Conservation (phyloP, 2,888 invertebrate genomes). For the Acleris sparsana region DNA sequence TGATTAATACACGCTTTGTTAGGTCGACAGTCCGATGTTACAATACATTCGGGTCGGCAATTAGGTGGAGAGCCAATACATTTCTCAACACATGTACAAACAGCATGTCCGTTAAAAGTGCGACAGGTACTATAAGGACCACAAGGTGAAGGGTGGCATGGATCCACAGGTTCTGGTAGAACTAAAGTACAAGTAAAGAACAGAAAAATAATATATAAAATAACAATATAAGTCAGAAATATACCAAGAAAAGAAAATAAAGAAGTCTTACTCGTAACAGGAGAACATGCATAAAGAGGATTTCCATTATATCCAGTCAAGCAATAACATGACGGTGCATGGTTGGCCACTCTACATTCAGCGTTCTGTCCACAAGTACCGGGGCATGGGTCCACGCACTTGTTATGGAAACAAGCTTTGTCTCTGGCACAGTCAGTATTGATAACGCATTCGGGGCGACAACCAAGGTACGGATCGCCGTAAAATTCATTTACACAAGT, state of each 20-base stretch:
- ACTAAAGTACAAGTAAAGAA: slow-evolving; percentile 63
- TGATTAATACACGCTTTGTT: slow-evolving; percentile 90
- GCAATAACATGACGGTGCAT: slow-evolving; percentile 90
- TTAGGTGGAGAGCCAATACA: slow-evolving; percentile 90
- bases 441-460: slow-evolving; percentile 91
- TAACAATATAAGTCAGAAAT: slow-evolving; percentile 50
- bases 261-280: slow-evolving; percentile 84
- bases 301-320: slow-evolving; percentile 88
- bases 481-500: slow-evolving; percentile 88
- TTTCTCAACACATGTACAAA: slow-evolving; percentile 89
- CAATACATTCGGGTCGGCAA: slow-evolving; percentile 90
- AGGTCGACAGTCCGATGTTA: slow-evolving; percentile 90
- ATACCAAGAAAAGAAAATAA: slow-evolving; percentile 56
- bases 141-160: slow-evolving; percentile 90
- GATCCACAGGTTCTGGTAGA: slow-evolving; percentile 81
- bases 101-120: slow-evolving; percentile 87
- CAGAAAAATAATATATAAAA: slow-evolving; percentile 55
- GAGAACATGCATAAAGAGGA: slow-evolving; percentile 86
- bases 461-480: slow-evolving; percentile 91
- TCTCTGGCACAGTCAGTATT: slow-evolving; percentile 89
- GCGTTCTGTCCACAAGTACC: slow-evolving; percentile 91
- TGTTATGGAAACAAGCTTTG: slow-evolving; percentile 89
- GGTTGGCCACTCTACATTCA: slow-evolving; percentile 89
- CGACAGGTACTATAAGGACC: slow-evolving; percentile 91
- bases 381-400: slow-evolving; percentile 90